A percentile compares a stretch with the other conserved stretches of the same genome.
Conservation (phyloP, 2,113 vertebrate genomes). For the Equus przewalskii region DNA sequence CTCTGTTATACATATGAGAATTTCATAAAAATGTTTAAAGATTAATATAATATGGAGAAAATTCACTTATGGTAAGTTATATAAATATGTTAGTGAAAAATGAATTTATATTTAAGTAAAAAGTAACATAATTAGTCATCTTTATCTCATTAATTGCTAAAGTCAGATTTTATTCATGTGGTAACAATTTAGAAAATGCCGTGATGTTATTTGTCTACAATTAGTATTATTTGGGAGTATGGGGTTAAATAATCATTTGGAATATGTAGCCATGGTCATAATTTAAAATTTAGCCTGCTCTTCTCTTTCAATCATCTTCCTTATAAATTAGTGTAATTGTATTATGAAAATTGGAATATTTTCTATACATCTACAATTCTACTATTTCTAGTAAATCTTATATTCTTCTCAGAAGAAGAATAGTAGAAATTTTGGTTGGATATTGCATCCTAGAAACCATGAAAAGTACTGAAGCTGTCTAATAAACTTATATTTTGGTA, state of each 20-base stretch:
- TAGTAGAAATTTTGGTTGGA: not conserved
- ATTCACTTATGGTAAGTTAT: not conserved
- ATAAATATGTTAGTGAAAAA: not conserved
- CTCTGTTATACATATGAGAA: not conserved
- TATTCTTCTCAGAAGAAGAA: not conserved
- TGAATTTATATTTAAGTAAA: not conserved
- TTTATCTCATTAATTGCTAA: not conserved
- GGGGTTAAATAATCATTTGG: not conserved
- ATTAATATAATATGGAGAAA: not conserved
- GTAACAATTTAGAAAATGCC: not conserved
- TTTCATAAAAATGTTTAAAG: not conserved
- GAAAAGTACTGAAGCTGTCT: not conserved
- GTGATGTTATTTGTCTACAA: not conserved
- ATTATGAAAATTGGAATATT: not conserved
- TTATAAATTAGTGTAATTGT: not conserved
- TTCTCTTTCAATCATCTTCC: not conserved
- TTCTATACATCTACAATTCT: not conserved
- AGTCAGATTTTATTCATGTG: not conserved
- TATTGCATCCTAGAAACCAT: not conserved
- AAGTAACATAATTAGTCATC: not conserved
- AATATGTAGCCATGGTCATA: not conserved
- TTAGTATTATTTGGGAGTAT: not conserved
- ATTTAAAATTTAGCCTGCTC: not conserved
- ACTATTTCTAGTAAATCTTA: not conserved
- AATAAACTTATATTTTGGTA: not conserved